phyloP scores from a whole-genome alignment of 1,140 invertebrate genomes.

The Drosophila tsacasi region DNA sequence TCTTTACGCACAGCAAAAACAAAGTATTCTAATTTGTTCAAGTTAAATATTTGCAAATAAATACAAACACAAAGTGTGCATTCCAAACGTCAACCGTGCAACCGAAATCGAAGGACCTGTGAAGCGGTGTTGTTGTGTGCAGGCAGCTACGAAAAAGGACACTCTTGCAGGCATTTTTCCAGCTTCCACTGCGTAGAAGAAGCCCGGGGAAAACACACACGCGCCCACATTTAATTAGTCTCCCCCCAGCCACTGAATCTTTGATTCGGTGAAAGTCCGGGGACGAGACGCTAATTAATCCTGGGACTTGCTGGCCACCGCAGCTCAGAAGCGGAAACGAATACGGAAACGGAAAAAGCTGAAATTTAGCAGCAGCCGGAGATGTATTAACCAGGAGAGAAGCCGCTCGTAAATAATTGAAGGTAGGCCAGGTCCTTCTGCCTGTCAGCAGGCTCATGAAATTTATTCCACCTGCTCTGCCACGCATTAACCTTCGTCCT shows the following conservation, averaged over 20 bases:
- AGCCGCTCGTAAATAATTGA: slow-evolving; percentile 74
- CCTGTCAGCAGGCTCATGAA: slow-evolving; percentile 55
- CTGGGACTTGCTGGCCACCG: slow-evolving; percentile 19
- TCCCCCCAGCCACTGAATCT: slow-evolving; percentile 20
- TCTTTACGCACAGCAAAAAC: slow-evolving; percentile 13
- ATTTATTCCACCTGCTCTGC: slow-evolving; percentile 40
- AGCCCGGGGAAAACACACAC: slow-evolving; percentile 35
- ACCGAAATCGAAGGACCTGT: slow-evolving; percentile 34
- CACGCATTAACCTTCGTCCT: slow-evolving; percentile 46
- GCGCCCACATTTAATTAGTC: slow-evolving; percentile 29
- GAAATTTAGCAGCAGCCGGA: slow-evolving; percentile 15
- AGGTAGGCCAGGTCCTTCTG: slow-evolving; percentile 57
- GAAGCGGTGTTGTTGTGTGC: slow-evolving; percentile 26
- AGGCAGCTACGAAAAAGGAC: slow-evolving; percentile 42
- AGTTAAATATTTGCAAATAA: slow-evolving; percentile 10
- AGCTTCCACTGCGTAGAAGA: slow-evolving; percentile 65
- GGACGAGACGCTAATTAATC: slow-evolving; percentile 46
- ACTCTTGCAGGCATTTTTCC: slow-evolving; percentile 27
- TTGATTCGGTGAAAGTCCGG: slow-evolving; percentile 37
- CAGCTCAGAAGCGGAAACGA: slow-evolving; percentile 14
- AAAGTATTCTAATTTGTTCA: slow-evolving; percentile 22
- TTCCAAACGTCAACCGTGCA: slow-evolving; percentile 1
- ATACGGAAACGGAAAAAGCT: slow-evolving; percentile 2
- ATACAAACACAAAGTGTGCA: neutral
- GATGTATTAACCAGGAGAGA: slow-evolving; percentile 41